These are phyloP conservation scores for Rhinoderma darwinii DNA, from an alignment of 2,113 vertebrate genomes.

Conservation along the genomic window DNA sequence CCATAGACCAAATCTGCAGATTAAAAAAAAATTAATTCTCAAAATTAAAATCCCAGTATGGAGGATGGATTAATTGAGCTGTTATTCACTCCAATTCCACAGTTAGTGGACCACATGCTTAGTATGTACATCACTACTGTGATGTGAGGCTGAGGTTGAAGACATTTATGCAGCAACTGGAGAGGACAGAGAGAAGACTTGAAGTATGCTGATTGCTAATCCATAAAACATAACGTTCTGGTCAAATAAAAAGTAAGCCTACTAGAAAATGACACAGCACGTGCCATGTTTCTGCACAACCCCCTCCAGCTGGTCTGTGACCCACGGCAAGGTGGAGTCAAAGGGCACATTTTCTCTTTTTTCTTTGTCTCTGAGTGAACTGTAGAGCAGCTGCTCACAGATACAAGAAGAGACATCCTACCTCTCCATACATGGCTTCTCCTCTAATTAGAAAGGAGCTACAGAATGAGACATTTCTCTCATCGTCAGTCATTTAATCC, in stretches of 20 bases:
- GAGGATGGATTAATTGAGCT: neutral
- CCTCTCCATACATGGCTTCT: conserved; percentile 12
- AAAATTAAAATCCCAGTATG: neutral
- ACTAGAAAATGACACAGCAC: conserved; percentile 49
- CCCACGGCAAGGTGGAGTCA: conserved; percentile 55
- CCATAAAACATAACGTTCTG: conserved; percentile 54
- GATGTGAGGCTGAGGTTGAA: neutral
- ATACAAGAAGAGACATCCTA: conserved; percentile 28
- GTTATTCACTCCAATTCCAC: neutral
- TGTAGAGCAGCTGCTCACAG: conserved; percentile 48
- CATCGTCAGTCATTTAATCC: neutral
- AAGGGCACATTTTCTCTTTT: conserved; percentile 49
- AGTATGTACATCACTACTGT: neutral
- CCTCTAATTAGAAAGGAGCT: conserved; percentile 39
- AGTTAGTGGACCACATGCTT: conserved; percentile 5
- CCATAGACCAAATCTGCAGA: neutral
- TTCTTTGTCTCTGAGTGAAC: conserved; percentile 40
- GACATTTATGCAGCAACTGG: conserved; percentile 7
- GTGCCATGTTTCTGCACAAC: conserved; percentile 50
- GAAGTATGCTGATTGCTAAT: conserved; percentile 46
- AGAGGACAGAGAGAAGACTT: neutral
- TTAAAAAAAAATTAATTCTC: conserved; percentile 4
- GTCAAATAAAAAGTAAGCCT: conserved; percentile 33
- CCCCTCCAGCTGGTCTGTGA: conserved; percentile 54
- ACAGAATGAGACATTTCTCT: conserved; percentile 29